Conservation (phyloP, 2,113 vertebrate species). For the Cavia aperea region DNA sequence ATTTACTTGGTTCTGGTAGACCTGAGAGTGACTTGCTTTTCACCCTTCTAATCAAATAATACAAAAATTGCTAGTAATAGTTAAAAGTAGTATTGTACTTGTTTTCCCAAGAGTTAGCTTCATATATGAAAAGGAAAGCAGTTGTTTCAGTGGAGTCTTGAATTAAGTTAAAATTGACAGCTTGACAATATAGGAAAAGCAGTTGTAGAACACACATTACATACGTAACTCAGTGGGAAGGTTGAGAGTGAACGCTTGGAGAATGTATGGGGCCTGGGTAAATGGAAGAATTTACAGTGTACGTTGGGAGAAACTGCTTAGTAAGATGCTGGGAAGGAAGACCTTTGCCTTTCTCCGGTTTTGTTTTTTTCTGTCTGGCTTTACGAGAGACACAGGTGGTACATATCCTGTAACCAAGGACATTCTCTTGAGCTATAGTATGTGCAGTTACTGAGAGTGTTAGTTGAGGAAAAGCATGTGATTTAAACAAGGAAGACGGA, state of each 20-base stretch:
- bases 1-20: background rate
- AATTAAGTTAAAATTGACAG: conserved; percentile 22
- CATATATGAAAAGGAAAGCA: background rate
- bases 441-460: background rate
- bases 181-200: background rate
- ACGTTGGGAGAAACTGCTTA: background rate
- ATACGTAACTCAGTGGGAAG: background rate
- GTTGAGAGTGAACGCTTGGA: background rate
- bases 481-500: background rate
- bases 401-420: background rate
- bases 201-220: background rate
- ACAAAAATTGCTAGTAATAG: background rate
- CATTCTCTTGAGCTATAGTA: background rate
- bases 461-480: background rate
- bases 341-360: background rate
- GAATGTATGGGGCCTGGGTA: background rate
- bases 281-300: background rate
- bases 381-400: background rate
- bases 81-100: conserved; percentile 12
- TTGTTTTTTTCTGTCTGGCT: conserved; percentile 15
- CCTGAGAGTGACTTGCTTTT: background rate
- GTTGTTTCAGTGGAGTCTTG: background rate
- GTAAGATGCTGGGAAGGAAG: background rate
- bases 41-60: background rate
- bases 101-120: background rate